A percentile compares a stretch with the other conserved stretches of the same genome.
These are phyloP conservation scores for Percopsis omiscomaycus DNA, from an alignment of 2,797 vertebrate species.

Conservation along the genomic window DNA sequence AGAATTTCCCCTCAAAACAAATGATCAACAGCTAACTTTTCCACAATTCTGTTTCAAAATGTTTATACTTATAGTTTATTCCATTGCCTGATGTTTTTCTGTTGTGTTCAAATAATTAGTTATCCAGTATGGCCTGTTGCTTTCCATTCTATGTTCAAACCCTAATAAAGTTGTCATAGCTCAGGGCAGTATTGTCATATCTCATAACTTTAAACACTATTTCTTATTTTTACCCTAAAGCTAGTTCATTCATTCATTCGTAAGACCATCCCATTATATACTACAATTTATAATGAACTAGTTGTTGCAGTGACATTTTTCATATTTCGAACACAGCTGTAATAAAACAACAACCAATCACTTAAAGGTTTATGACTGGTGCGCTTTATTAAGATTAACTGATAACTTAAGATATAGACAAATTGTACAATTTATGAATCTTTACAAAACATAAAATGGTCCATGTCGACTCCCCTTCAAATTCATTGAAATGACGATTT, in stretches of 20 bases:
- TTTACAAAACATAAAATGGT: constrained; percentile 76
- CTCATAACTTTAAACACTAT: background rate
- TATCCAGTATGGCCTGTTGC: constrained; percentile 17
- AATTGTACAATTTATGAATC: constrained; percentile 76
- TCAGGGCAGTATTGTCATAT: constrained; percentile 48
- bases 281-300: background rate
- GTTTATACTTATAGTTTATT: constrained; percentile 4
- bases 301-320: background rate
- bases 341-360: background rate
- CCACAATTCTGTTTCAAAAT: background rate
- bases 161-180: constrained; percentile 61
- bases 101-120: constrained; percentile 12
- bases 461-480: constrained; percentile 51
- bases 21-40: background rate
- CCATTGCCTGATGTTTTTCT: constrained; percentile 5
- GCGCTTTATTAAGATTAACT: constrained; percentile 77
- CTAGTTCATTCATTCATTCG: background rate
- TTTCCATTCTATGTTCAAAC: constrained; percentile 32
- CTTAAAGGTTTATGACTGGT: constrained; percentile 70
- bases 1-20: background rate
- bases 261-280: background rate
- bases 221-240: background rate
- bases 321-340: background rate
- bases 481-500: constrained; percentile 55
- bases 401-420: constrained; percentile 80